phyloP scores from a whole-genome alignment of 2,888 invertebrate species.

The Ischnura elegans region DNA sequence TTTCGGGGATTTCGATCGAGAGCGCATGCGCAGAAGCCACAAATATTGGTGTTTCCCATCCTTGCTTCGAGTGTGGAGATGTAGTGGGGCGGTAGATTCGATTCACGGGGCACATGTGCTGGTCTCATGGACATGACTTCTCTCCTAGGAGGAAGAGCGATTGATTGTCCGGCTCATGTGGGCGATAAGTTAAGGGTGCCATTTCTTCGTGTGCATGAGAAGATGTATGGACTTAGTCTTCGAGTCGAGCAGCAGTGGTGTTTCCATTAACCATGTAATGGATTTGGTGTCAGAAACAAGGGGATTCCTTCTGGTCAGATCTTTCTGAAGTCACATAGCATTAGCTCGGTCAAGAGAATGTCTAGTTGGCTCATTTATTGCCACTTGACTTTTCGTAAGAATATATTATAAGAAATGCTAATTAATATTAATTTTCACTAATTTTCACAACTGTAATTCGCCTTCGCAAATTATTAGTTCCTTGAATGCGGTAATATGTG shows the following conservation, averaged over 20 bases:
- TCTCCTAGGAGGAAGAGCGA: not conserved
- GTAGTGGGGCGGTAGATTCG: not conserved
- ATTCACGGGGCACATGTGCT: slow-evolving; percentile 18
- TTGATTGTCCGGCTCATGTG: slow-evolving; percentile 16
- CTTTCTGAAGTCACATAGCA: not conserved
- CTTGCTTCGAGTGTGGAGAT: not conserved
- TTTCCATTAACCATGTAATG: not conserved
- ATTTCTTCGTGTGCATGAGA: not conserved
- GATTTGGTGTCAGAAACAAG: slow-evolving; percentile 14
- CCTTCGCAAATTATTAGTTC: too few species aligned
- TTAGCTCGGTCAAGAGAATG: not conserved
- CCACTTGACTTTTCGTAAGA: not conserved
- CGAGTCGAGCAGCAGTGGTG: not conserved
- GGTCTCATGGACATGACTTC: not conserved
- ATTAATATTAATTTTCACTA: too few species aligned
- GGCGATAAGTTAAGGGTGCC: slow-evolving; percentile 21
- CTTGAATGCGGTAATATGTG: too few species aligned
- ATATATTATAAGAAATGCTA: too few species aligned
- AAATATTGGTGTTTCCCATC: too few species aligned
- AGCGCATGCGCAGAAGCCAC: too few species aligned
- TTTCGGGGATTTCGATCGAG: too few species aligned
- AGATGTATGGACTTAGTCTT: not conserved
- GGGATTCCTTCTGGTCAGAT: not conserved
- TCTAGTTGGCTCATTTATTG: not conserved
- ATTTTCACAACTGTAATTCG: too few species aligned